Evolutionary conservation across 1,140 invertebrate species (phyloP).

Genomic region (Anthonomus grandis): DNA sequence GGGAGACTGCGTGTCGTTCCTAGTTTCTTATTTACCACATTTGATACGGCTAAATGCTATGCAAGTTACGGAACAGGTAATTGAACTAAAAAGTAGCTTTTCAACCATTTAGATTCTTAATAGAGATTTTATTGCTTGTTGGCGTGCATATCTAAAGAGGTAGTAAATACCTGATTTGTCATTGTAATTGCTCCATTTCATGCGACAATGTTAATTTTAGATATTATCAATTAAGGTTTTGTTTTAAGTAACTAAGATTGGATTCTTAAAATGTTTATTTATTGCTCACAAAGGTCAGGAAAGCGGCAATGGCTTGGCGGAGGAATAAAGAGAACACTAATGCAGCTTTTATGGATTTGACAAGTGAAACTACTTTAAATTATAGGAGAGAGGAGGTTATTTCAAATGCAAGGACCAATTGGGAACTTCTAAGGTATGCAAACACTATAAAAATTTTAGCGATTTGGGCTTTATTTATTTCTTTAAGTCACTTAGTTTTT

Average conservation of each 20-base stretch:
- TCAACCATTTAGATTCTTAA: background rate
- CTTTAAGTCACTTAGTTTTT: too few relatives aligned
- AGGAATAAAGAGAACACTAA: slow-evolving; percentile 69
- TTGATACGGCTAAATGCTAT: slow-evolving; percentile 67
- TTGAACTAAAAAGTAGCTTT: too few relatives aligned
- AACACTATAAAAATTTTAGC: too few relatives aligned
- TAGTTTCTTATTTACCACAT: slow-evolving; percentile 73
- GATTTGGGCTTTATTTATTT: too few relatives aligned
- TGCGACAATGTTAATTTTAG: too few relatives aligned
- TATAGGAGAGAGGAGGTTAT: slow-evolving; percentile 72
- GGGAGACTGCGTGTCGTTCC: slow-evolving; percentile 72
- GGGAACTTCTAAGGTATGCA: slow-evolving; percentile 63
- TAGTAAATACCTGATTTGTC: too few relatives aligned
- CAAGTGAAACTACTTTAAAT: slow-evolving; percentile 63
- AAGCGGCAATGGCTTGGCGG: slow-evolving; percentile 71
- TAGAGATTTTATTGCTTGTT: background rate
- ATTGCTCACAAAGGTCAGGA: slow-evolving; percentile 46
- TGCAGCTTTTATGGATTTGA: slow-evolving; percentile 62
- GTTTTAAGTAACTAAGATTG: too few relatives aligned
- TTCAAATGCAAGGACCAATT: slow-evolving; percentile 75
- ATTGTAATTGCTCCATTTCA: too few relatives aligned
- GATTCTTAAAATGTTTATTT: too few relatives aligned
- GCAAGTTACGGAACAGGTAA: slow-evolving; percentile 69
- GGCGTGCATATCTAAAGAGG: too few relatives aligned
- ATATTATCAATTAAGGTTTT: too few relatives aligned